These are phyloP conservation scores for Dryas iulia DNA, from an alignment of 1,140 invertebrate species.

Conservation along the genomic window DNA sequence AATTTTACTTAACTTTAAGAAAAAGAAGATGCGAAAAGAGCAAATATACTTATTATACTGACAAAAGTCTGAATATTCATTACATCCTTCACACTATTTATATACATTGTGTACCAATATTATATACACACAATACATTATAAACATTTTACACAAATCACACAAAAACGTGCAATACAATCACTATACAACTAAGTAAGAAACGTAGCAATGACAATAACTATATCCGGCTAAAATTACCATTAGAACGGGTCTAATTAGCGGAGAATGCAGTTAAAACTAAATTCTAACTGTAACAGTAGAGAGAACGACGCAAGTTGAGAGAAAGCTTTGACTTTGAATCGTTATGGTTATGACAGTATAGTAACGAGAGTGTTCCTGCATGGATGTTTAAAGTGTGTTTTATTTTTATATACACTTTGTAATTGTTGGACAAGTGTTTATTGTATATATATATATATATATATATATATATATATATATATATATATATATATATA, in stretches of 20 bases:
- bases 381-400: background rate
- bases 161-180: background rate
- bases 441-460: too few relatives aligned
- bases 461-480: too few relatives aligned
- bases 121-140: too few relatives aligned
- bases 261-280: conserved; percentile 10
- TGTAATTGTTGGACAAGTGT: too few relatives aligned
- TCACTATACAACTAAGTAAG: background rate
- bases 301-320: conserved; percentile 8
- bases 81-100: too few relatives aligned
- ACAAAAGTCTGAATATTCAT: too few relatives aligned
- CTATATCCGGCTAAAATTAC: conserved; percentile 12
- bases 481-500: too few relatives aligned
- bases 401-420: background rate
- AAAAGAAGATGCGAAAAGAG: too few relatives aligned
- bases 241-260: conserved; percentile 18
- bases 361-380: background rate
- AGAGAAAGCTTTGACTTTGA: background rate
- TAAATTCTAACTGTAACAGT: conserved; percentile 11
- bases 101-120: too few relatives aligned
- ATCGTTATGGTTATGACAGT: conserved; percentile 2
- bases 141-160: background rate
- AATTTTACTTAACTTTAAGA: too few relatives aligned
- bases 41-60: too few relatives aligned
- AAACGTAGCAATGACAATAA: background rate